Evolutionary conservation across 2,113 vertebrate genomes (phyloP).

Genomic region (Pitta sordida): DNA sequence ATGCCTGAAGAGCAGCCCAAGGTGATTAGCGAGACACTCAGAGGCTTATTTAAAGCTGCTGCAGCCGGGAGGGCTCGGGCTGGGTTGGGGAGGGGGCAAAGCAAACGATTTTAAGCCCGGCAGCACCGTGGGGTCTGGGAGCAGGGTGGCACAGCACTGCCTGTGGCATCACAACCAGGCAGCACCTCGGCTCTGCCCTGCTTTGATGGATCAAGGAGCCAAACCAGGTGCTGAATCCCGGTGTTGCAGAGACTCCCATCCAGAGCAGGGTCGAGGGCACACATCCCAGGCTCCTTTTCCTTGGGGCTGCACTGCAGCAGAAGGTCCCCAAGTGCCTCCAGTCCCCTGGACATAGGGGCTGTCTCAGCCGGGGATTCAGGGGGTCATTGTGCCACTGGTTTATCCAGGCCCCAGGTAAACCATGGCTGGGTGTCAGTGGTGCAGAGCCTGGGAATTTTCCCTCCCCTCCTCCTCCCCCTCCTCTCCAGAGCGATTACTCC

Average conservation of each 20-base stretch:
- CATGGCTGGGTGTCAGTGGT: accelerated
- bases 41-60: slow-evolving; percentile 51
- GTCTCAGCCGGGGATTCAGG: not conserved
- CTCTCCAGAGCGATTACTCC: not conserved
- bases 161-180: not conserved
- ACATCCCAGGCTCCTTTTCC: not conserved
- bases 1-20: not conserved
- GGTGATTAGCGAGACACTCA: slow-evolving; percentile 23
- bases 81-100: not conserved
- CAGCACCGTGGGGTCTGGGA: accelerated
- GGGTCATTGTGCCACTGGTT: not conserved
- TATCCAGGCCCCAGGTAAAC: not conserved
- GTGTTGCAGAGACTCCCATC: accelerated
- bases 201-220: accelerated
- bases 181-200: not conserved
- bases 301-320: not conserved
- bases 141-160: not conserved
- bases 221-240: accelerated
- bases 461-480: not conserved
- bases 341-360: not conserved
- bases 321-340: not conserved
- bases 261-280: not conserved
- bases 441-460: not conserved
- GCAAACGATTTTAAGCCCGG: not conserved
- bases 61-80: not conserved